phyloP scores from a whole-genome alignment of 2,888 invertebrate species.

The Diarsia rubi region DNA sequence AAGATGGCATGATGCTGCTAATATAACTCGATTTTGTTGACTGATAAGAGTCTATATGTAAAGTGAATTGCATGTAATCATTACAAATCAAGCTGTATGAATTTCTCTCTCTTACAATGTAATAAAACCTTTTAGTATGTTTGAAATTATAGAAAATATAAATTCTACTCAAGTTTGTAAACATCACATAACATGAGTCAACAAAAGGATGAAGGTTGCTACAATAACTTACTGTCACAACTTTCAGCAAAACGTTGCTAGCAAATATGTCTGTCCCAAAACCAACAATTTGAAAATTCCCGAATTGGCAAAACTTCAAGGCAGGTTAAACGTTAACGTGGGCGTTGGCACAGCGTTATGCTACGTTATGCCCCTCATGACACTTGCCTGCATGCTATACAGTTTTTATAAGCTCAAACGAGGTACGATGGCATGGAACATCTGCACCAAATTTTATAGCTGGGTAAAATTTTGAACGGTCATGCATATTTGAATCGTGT shows the following conservation, averaged over 20 bases:
- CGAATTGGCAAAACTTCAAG: conserved; percentile 59
- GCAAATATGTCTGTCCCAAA: conserved; percentile 43
- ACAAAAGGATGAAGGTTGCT: conserved; percentile 10
- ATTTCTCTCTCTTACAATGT: neutral
- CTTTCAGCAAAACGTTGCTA: conserved; percentile 23
- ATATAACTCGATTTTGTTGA: conserved; percentile 8
- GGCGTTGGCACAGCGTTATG: conserved; percentile 53
- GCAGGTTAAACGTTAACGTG: conserved; percentile 45
- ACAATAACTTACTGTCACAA: conserved; percentile 6
- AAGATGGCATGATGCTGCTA: conserved; percentile 7
- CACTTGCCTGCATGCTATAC: conserved; percentile 57
- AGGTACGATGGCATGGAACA: conserved; percentile 49
- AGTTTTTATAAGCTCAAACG: conserved; percentile 57
- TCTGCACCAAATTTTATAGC: conserved; percentile 66
- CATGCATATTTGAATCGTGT: conserved; percentile 60
- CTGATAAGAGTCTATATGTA: conserved; percentile 6
- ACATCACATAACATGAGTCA: conserved; percentile 13
- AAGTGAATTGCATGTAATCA: neutral
- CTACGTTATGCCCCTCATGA: conserved; percentile 50
- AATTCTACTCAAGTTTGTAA: neutral
- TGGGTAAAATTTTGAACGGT: conserved; percentile 63
- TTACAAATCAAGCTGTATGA: neutral
- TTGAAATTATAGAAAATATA: conserved; percentile 1
- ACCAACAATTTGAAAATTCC: conserved; percentile 42
- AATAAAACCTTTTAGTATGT: neutral